Evolutionary conservation across 2,113 vertebrate species (phyloP).

Genomic region (Cyphomyrus plagiostoma): DNA sequence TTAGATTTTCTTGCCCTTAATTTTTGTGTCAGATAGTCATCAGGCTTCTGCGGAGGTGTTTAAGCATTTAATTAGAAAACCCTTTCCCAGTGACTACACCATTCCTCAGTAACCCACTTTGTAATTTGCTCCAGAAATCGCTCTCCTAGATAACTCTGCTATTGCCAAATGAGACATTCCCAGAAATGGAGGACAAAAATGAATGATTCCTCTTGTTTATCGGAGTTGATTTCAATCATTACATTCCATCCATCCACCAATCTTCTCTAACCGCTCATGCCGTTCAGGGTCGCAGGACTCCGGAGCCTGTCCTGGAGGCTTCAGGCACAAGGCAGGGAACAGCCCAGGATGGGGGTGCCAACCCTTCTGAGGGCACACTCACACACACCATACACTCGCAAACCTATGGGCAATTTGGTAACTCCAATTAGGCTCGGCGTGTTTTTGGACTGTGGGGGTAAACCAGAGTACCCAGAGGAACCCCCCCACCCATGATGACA

Average conservation of each 20-base stretch:
- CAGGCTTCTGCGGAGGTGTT: not conserved
- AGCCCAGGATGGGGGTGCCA: not conserved
- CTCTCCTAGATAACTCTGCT: not conserved
- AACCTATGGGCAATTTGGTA: not conserved
- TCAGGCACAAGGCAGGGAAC: not conserved
- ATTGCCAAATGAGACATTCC: not conserved
- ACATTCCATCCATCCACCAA: not conserved
- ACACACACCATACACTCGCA: not conserved
- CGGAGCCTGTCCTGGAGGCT: not conserved
- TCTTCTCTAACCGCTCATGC: not conserved
- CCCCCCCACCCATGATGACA: not conserved
- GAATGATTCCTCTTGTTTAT: not conserved
- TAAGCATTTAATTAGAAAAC: not conserved
- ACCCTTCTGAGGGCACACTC: not conserved
- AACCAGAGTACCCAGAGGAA: not conserved
- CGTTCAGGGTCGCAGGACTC: not conserved
- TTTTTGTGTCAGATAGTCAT: not conserved
- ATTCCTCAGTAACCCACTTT: not conserved
- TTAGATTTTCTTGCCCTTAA: not conserved
- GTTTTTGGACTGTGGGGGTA: not conserved
- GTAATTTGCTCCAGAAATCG: not conserved
- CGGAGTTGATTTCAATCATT: not conserved
- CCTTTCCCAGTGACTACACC: not conserved
- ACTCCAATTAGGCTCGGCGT: too few species aligned
- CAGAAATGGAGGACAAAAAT: not conserved